Evolutionary conservation across 2,888 invertebrate species (phyloP).

Genomic region (Drosophila gaucha): DNA sequence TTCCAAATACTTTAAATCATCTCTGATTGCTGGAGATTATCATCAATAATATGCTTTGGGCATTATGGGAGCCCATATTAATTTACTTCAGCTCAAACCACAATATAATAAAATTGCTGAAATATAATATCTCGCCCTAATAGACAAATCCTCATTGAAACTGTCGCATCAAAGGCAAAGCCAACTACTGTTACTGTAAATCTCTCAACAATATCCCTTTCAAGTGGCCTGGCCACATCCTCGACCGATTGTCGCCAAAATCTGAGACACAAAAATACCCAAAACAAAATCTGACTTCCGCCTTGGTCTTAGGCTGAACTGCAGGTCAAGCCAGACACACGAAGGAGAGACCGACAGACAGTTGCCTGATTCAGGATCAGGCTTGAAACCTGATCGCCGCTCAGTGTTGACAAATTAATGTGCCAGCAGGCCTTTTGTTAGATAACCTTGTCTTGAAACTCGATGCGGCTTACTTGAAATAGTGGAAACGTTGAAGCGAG

Average conservation of each 20-base stretch:
- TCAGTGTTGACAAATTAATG: conserved; percentile 74
- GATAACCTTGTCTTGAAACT: conserved; percentile 56
- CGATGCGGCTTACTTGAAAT: conserved; percentile 64
- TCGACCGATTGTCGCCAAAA: conserved; percentile 47
- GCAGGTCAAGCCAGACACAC: conserved; percentile 61
- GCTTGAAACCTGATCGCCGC: conserved; percentile 61
- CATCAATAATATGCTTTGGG: conserved; percentile 6
- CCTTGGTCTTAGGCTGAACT: conserved; percentile 38
- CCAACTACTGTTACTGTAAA: conserved; percentile 34
- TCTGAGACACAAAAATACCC: neutral
- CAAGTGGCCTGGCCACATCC: conserved; percentile 53
- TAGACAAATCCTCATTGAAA: conserved; percentile 49
- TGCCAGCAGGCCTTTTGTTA: conserved; percentile 45
- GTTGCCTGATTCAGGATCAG: conserved; percentile 43
- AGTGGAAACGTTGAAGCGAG: conserved; percentile 54
- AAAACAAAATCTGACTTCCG: conserved; percentile 59
- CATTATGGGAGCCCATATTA: conserved; percentile 9
- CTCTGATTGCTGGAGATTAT: conserved; percentile 20
- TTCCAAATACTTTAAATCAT: conserved; percentile 9
- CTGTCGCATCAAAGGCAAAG: conserved; percentile 47
- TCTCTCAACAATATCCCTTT: conserved; percentile 52
- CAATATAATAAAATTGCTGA: conserved; percentile 23
- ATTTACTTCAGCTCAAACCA: conserved; percentile 15
- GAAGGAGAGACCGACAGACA: no score
- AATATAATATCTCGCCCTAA: conserved; percentile 29